Percentiles rank a stretch among this genome's conserved stretches.
Evolutionary conservation across 2,113 vertebrate genomes (phyloP).

Genomic region (Chaetops frenatus): DNA sequence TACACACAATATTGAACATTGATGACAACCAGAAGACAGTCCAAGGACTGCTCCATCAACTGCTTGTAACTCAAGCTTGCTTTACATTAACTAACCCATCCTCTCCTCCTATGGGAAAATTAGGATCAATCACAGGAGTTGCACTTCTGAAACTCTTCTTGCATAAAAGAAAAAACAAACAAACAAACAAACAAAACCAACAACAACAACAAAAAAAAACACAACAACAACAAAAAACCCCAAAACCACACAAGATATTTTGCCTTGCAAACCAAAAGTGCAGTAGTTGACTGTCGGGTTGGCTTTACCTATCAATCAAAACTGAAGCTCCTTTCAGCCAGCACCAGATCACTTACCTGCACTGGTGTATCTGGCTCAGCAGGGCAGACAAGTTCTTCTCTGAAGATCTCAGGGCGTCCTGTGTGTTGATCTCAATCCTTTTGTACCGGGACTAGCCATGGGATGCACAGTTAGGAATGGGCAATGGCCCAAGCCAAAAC

Average conservation of each 20-base stretch:
- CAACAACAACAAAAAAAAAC: too few relatives aligned
- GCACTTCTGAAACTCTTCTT: neutral
- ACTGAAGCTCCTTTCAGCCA: neutral
- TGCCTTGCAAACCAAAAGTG: accelerated
- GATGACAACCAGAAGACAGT: neutral
- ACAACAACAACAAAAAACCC: too few relatives aligned
- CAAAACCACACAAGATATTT: neutral
- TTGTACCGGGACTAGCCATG: slow-evolving; percentile 61
- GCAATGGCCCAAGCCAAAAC: neutral
- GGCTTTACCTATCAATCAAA: neutral
- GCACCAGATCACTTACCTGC: slow-evolving; percentile 62
- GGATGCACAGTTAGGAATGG: neutral
- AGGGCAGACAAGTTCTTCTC: slow-evolving; percentile 71
- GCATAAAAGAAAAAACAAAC: neutral
- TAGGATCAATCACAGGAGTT: neutral
- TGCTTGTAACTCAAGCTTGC: neutral
- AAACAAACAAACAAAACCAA: too few relatives aligned
- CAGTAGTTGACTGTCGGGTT: neutral
- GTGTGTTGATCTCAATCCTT: slow-evolving; percentile 59
- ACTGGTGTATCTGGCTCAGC: slow-evolving; percentile 74
- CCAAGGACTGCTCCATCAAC: neutral
- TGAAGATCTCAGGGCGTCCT: slow-evolving; percentile 59
- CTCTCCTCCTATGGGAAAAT: neutral
- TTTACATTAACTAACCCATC: neutral
- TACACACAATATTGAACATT: neutral